Evolutionary conservation across 2,797 vertebrate species (phyloP).

Genomic region (Enteromius mattozi): DNA sequence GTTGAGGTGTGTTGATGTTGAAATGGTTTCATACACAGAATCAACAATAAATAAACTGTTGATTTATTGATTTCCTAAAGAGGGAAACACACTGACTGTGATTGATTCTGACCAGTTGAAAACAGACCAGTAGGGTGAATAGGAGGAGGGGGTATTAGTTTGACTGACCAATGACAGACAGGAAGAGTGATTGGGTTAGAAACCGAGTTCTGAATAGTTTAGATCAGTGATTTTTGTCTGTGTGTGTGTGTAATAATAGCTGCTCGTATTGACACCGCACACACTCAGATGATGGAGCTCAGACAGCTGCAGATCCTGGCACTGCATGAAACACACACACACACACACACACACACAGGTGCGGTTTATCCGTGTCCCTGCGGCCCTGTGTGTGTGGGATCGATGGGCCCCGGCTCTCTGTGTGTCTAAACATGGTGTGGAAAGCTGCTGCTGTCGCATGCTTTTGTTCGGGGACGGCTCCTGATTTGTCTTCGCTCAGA

Average conservation of each 20-base stretch:
- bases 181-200: not conserved
- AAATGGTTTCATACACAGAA: not conserved
- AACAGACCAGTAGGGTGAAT: not conserved
- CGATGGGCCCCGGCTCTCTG: not conserved
- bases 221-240: not conserved
- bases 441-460: constrained; percentile 47
- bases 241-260: constrained; percentile 27
- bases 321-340: constrained; percentile 53
- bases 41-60: not conserved
- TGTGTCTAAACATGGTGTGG: constrained; percentile 64
- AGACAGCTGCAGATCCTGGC: constrained; percentile 58
- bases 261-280: constrained; percentile 12
- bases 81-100: not conserved
- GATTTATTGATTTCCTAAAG: not conserved
- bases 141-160: not conserved
- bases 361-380: constrained; percentile 57
- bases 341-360: not conserved
- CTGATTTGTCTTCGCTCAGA: not conserved
- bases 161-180: not conserved
- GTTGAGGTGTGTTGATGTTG: not conserved
- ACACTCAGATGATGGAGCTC: constrained; percentile 50
- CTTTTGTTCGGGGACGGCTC: not conserved
- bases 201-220: not conserved
- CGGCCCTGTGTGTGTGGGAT: constrained; percentile 49
- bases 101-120: not conserved